Percentiles rank a stretch among this genome's conserved stretches.
These are phyloP conservation scores for Tamandua tetradactyla DNA, from an alignment of 2,797 vertebrate genomes.

Conservation along the genomic window DNA sequence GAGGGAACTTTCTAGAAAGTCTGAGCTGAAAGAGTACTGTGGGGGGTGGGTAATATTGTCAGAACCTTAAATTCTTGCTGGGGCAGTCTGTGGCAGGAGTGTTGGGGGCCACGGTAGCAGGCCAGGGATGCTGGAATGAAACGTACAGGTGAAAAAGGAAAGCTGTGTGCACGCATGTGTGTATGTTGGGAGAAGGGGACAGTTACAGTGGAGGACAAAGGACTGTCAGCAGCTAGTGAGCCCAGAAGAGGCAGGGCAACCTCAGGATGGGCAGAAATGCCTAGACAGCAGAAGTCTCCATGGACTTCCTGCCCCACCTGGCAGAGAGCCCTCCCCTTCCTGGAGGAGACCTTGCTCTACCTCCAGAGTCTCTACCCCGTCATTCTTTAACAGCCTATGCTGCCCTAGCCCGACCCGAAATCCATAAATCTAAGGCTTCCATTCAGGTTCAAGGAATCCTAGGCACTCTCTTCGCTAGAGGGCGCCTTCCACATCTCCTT, in stretches of 20 bases:
- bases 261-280: conserved; percentile 49
- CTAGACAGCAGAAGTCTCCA: conserved; percentile 43
- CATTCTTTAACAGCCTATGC: conserved; percentile 11
- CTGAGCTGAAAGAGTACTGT: conserved; percentile 56
- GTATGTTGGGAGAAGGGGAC: neutral
- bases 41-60: conserved; percentile 43
- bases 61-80: conserved; percentile 62
- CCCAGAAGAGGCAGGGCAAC: conserved; percentile 18
- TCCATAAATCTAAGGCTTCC: conserved; percentile 8
- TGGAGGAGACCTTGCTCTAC: neutral
- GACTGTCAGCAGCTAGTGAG: conserved; percentile 30
- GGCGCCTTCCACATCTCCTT: conserved; percentile 53
- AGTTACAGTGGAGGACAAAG: neutral
- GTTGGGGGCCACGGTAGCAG: neutral
- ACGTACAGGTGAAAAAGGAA: neutral
- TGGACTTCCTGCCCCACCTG: neutral
- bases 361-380: neutral
- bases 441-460: conserved; percentile 66
- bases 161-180: neutral
- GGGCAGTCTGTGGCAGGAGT: conserved; percentile 13
- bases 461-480: conserved; percentile 32
- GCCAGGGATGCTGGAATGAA: conserved; percentile 42
- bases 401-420: neutral
- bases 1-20: conserved; percentile 68
- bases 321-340: neutral